Evolutionary conservation across 1,140 invertebrate genomes (phyloP), one percentile per base, ranked within the genome.

Genomic region (Drosophila parabipectinata): DNA sequence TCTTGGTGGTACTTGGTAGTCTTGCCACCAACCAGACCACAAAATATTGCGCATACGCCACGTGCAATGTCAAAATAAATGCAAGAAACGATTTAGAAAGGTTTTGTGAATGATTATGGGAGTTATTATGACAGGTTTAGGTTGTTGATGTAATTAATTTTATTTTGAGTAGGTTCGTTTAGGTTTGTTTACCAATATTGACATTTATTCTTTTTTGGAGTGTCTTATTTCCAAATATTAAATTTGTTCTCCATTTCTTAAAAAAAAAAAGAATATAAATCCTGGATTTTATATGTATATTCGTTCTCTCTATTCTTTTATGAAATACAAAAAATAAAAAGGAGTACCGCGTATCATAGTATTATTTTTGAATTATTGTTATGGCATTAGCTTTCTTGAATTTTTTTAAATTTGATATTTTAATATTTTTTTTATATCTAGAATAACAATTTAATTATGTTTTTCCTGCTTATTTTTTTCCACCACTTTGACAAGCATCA

Each of bases 31-130:
- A 18, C 15, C 67, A 57, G 48, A 56, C 63, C 67, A 58, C 45
- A 51, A 45, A 51, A 71, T 57, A 51, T 71, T 71, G 67, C 64
- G 67, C 52, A 71, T 71, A 69, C 66, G 66, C 63, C 63, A 69
- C 63, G 63, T 67, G 63, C 45, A 64, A 50, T 66, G 62, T 66
- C 58, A 48, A 37, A 60, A 15, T 18, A 10, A 47, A 34, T 8
- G n/a, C 24, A 61, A 62, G 58, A 41, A 66, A 50, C 57, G 12
- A 24, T 63, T 67, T 67, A 63, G 63, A 67, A 67, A 63, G 63
- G 63, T 63, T 51, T 28, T 30, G 14, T 18, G 1, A 37, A 37
- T 37, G 15, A 44, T 44, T 44, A 15, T 15, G 0, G 14, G 26
- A 44, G 6, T 44, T 18, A 6, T 15, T 44, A 9, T 44, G 41